Evolutionary conservation across 2,888 invertebrate genomes (phyloP), one percentile per base, ranked within the genome.

Genomic region (Opisthograptis luteolata): DNA sequence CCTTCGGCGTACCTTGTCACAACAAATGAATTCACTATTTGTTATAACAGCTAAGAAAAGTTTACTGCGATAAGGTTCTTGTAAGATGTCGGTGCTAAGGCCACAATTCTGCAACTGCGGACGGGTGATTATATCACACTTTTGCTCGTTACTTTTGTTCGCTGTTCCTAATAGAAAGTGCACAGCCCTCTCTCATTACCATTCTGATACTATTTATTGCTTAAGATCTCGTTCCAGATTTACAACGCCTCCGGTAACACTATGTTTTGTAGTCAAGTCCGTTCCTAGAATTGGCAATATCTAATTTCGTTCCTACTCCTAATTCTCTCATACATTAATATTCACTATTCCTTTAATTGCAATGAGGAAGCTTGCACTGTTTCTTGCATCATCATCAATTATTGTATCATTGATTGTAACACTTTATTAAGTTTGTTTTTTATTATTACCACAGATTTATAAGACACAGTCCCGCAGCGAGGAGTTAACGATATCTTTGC

Each of bases 401-500:
- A 8, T 17, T 15, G 7, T n/a, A 14, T 8, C 1, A 13, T 13
- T 25, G 27, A 19, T 32, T 34, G 50, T 72, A 22, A 7, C n/a
- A 30, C 2, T 24, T 36, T 9, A 25, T 25, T n/a, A 35, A 35
- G 27, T 43, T 27, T 3, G n/a, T n/a, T 17, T 34, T 3, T 34
- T 30, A 10, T 36, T 27, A 37, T n/a, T 37, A 27, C 37, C 8
- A 25, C n/a, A n/a, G n/a, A n/a, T n/a, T 48, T 19, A n/a, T 9
- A 20, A 41, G 19, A 15, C 24, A 14, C n/a, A 31, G 22, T 40
- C 73, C 73, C 67, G 60, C 62, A 66, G 67, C 71, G 68, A 82
- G 73, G 78, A 82, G 77, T 79, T 84, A 85, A 86, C 87, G 83
- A 84, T 59, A 54, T 54, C 84, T 85, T 79, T 80, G 81, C 87